Percentiles rank a stretch among this genome's conserved stretches.
Evolutionary conservation across 2,888 invertebrate species (phyloP).

Genomic region (Drosophila fulvimacula): DNA sequence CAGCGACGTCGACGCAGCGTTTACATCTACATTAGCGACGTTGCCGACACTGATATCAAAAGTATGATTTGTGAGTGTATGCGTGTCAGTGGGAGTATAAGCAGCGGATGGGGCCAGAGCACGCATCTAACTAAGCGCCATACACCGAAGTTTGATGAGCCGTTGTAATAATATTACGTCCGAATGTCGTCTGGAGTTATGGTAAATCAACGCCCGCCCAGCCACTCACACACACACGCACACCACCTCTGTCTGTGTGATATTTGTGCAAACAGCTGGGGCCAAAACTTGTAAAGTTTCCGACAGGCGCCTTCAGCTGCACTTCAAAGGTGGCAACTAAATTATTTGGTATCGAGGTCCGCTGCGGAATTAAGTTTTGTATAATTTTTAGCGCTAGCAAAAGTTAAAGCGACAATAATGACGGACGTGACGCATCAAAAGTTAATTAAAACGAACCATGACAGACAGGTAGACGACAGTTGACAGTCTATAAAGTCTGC

Average conservation of each 20-base stretch:
- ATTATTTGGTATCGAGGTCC: slow-evolving; percentile 68
- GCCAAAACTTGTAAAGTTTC: slow-evolving; percentile 72
- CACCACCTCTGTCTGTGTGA: slow-evolving; percentile 23
- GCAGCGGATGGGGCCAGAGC: slow-evolving; percentile 12
- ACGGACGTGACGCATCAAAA: slow-evolving; percentile 29
- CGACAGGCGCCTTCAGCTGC: slow-evolving; percentile 67
- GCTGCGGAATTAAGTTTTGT: slow-evolving; percentile 43
- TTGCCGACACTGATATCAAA: slow-evolving; percentile 45
- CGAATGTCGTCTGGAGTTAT: slow-evolving; percentile 71
- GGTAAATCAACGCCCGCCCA: slow-evolving; percentile 54
- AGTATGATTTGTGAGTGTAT: slow-evolving; percentile 32
- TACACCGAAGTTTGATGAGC: slow-evolving; percentile 70
- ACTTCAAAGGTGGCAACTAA: slow-evolving; percentile 70
- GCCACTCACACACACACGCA: neutral
- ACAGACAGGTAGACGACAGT: slow-evolving; percentile 7
- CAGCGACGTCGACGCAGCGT: slow-evolving; percentile 42
- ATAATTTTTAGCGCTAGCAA: slow-evolving; percentile 47
- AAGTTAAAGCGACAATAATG: slow-evolving; percentile 47
- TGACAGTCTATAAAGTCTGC: slow-evolving; percentile 4
- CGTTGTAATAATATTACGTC: slow-evolving; percentile 76
- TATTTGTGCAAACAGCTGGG: slow-evolving; percentile 69
- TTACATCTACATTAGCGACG: slow-evolving; percentile 77
- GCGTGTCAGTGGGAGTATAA: slow-evolving; percentile 6
- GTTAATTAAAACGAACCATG: slow-evolving; percentile 38
- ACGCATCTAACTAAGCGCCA: slow-evolving; percentile 41